Conservation (phyloP, 2,113 vertebrate genomes). For the Apodemus sylvaticus region DNA sequence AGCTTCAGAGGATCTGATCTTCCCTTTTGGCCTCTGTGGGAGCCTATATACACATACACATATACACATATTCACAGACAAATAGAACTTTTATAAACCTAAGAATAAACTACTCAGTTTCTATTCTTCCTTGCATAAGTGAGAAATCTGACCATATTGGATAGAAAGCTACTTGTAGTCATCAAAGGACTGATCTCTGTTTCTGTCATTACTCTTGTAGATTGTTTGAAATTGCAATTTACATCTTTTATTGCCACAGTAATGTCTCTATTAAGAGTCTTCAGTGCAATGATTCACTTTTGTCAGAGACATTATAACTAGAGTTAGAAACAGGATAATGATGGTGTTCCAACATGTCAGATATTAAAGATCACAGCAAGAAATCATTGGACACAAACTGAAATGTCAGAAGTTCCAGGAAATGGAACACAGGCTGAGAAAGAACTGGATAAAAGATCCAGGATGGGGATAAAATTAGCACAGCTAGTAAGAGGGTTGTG, state of each 20-base stretch:
- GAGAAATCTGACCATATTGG: slow-evolving; percentile 43
- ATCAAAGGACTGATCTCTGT: slow-evolving; percentile 46
- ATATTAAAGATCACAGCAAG: slow-evolving; percentile 51
- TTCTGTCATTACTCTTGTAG: slow-evolving; percentile 42
- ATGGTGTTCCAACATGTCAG: slow-evolving; percentile 56
- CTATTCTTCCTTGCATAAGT: slow-evolving; percentile 21
- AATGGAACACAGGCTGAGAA: slow-evolving; percentile 37
- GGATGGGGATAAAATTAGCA: neutral
- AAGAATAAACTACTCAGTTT: neutral
- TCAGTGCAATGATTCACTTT: slow-evolving; percentile 64
- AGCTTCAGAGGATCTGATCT: neutral
- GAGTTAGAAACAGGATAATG: slow-evolving; percentile 67
- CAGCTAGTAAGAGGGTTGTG: neutral
- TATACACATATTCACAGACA: neutral
- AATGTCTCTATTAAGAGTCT: slow-evolving; percentile 64
- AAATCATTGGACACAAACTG: slow-evolving; percentile 65
- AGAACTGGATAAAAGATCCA: neutral
- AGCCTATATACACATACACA: neutral
- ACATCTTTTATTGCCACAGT: slow-evolving; percentile 67
- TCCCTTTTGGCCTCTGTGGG: too few species aligned
- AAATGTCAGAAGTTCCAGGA: slow-evolving; percentile 57
- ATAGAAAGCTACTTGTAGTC: slow-evolving; percentile 42
- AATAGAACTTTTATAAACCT: neutral
- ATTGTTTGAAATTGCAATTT: slow-evolving; percentile 61
- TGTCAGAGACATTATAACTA: slow-evolving; percentile 55